phyloP scores from a whole-genome alignment of 2,113 vertebrate genomes.

The Columbina picui region DNA sequence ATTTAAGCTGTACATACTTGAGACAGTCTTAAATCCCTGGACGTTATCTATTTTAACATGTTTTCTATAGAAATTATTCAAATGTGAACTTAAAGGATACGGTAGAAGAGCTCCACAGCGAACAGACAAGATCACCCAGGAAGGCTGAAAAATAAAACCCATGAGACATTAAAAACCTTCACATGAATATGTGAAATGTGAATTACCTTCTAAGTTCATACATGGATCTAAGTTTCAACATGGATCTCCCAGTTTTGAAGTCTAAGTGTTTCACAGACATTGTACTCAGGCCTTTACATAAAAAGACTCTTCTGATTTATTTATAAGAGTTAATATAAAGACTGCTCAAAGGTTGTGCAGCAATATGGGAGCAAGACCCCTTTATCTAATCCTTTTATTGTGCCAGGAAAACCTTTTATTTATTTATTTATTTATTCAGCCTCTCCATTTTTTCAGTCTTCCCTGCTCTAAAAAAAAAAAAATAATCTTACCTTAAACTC shows the following conservation, averaged over 20 bases:
- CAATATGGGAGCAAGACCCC: neutral
- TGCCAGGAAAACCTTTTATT: neutral
- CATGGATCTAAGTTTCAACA: neutral
- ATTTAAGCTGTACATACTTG: neutral
- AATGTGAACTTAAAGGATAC: conserved; percentile 86
- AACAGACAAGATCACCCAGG: conserved; percentile 94
- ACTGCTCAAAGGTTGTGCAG: neutral
- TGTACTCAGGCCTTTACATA: neutral
- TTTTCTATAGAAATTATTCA: neutral
- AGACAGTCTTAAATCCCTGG: neutral
- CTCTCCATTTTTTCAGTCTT: neutral
- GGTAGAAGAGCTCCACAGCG: conserved; percentile 94
- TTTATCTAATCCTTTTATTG: neutral
- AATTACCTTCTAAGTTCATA: neutral
- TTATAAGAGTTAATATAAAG: neutral
- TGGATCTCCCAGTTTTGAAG: neutral
- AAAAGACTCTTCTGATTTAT: neutral
- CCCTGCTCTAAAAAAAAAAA: neutral
- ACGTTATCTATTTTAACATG: neutral
- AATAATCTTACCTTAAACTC: neutral
- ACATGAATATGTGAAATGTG: neutral
- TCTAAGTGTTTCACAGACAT: neutral
- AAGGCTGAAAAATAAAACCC: conserved; percentile 83
- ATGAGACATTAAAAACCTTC: neutral
- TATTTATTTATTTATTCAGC: neutral